Percentiles rank a stretch among this genome's conserved stretches.
Evolutionary conservation across 2,797 vertebrate species (phyloP).

Genomic region (Mormyrus proboscirostris): DNA sequence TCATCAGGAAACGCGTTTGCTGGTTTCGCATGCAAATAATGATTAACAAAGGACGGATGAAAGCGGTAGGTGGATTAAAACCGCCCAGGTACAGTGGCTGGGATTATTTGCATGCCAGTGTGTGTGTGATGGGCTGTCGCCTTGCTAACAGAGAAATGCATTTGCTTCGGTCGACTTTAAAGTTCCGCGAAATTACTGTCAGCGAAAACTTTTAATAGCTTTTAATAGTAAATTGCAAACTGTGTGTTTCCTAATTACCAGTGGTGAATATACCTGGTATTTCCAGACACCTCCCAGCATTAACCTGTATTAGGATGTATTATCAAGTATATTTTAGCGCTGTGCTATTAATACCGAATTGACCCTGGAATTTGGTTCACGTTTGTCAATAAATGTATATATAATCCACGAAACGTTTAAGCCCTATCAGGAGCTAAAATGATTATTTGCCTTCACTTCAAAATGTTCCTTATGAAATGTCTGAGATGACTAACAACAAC

Average conservation of each 20-base stretch:
- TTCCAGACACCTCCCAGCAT: background rate
- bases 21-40: constrained; percentile 42
- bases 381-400: background rate
- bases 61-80: constrained; percentile 13
- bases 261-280: background rate
- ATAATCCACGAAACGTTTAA: background rate
- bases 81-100: constrained; percentile 13
- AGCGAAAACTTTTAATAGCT: background rate
- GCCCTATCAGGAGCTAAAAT: background rate
- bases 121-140: background rate
- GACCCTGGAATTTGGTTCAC: background rate
- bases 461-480: background rate
- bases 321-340: background rate
- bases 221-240: background rate
- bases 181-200: background rate
- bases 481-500: background rate
- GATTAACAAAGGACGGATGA: constrained; percentile 28
- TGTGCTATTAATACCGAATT: background rate
- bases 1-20: constrained; percentile 43
- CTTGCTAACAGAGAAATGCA: background rate
- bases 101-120: constrained; percentile 53
- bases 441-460: background rate
- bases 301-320: background rate
- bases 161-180: background rate
- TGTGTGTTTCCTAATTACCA: background rate